Evolutionary conservation across 1,140 invertebrate genomes (phyloP).

Genomic region (Leptinotarsa undecemlineata): DNA sequence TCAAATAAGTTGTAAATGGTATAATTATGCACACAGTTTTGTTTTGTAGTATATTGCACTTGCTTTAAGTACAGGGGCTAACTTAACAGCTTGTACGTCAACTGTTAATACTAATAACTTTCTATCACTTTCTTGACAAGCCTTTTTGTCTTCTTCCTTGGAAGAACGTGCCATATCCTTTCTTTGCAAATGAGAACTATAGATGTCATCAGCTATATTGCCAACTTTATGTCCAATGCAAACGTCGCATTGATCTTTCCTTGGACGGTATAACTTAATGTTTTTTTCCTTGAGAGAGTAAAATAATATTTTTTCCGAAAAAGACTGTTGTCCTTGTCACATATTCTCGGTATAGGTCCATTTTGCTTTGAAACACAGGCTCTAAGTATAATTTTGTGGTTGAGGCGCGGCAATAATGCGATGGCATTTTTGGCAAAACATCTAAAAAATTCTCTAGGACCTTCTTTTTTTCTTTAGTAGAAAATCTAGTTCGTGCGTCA

Average conservation of each 20-base stretch:
- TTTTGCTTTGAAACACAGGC: neutral
- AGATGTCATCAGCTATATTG: conserved; percentile 48
- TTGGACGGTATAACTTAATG: conserved; percentile 37
- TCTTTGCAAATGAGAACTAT: conserved; percentile 40
- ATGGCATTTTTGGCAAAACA: neutral
- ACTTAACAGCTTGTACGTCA: conserved; percentile 55
- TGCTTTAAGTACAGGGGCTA: conserved; percentile 52
- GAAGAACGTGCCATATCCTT: conserved; percentile 42
- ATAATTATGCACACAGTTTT: conserved; percentile 56
- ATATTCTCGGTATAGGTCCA: neutral
- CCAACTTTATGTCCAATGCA: conserved; percentile 41
- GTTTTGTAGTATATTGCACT: conserved; percentile 56
- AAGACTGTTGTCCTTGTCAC: neutral
- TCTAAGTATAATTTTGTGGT: neutral
- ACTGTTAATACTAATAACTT: conserved; percentile 40
- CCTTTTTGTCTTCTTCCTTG: conserved; percentile 42
- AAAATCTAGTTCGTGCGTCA: neutral
- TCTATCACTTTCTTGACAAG: conserved; percentile 31
- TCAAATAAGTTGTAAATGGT: conserved; percentile 55
- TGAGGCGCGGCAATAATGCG: conserved; percentile 7
- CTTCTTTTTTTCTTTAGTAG: neutral
- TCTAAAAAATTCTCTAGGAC: neutral
- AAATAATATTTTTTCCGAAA: conserved; percentile 29
- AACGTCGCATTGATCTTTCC: conserved; percentile 45
- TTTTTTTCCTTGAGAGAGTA: conserved; percentile 35